Evolutionary conservation across 2,888 invertebrate genomes (phyloP).

Genomic region (Papilio gigon): DNA sequence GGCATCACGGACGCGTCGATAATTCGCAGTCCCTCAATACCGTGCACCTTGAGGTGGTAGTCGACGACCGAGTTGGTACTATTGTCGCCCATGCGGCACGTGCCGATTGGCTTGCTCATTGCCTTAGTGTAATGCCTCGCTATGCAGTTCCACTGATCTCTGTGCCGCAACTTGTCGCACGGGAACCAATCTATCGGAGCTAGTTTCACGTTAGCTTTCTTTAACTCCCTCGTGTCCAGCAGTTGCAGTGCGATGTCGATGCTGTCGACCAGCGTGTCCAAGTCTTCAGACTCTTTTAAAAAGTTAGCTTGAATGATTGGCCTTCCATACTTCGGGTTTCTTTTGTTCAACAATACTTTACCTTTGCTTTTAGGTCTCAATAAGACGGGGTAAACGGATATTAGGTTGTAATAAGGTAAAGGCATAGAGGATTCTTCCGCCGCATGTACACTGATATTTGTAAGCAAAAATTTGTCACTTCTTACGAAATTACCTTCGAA

Average conservation of each 20-base stretch:
- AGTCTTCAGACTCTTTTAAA: constrained; percentile 74
- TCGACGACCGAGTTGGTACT: constrained; percentile 72
- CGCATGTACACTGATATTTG: constrained; percentile 69
- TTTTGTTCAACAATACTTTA: constrained; percentile 71
- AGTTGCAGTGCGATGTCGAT: constrained; percentile 75
- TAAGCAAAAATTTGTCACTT: constrained; percentile 77
- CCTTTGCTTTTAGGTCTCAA: constrained; percentile 76
- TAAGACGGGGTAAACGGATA: constrained; percentile 71
- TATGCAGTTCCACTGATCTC: constrained; percentile 79
- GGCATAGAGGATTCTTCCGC: constrained; percentile 73
- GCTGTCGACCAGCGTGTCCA: constrained; percentile 73
- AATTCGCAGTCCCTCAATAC: constrained; percentile 73
- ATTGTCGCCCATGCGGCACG: constrained; percentile 76
- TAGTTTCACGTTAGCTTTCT: constrained; percentile 72
- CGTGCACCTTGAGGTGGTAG: constrained; percentile 70
- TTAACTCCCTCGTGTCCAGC: constrained; percentile 74
- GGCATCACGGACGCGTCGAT: constrained; percentile 79
- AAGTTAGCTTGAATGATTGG: constrained; percentile 76
- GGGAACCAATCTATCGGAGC: constrained; percentile 75
- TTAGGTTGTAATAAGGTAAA: constrained; percentile 74
- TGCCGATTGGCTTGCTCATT: constrained; percentile 74
- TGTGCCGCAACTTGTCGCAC: constrained; percentile 70
- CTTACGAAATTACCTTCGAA: constrained; percentile 75
- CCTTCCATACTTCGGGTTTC: constrained; percentile 75
- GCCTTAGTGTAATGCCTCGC: constrained; percentile 78